Conservation (phyloP, 2,888 invertebrate species). For the Pogonocherus hispidulus region DNA sequence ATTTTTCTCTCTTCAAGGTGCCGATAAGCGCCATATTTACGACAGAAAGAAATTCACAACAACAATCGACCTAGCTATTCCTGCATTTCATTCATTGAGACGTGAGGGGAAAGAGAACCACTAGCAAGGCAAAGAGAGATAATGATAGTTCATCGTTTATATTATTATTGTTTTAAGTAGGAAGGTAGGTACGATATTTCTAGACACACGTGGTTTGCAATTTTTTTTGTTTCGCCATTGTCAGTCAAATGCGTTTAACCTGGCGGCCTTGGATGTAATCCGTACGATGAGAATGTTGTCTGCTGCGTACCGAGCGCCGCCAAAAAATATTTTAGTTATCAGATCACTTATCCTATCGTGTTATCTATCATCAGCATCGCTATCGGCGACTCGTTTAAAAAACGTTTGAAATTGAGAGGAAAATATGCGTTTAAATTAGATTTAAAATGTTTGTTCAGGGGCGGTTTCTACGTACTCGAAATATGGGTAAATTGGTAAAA, state of each 20-base stretch:
- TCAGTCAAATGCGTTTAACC: conserved; percentile 3
- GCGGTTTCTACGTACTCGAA: too few relatives aligned
- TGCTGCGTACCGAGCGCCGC: neutral
- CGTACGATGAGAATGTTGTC: neutral
- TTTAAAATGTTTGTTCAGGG: too few relatives aligned
- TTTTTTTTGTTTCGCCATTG: neutral
- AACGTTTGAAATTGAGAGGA: too few relatives aligned
- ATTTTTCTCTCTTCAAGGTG: neutral
- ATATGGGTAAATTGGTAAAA: too few relatives aligned
- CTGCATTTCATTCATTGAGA: neutral
- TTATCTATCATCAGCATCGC: too few relatives aligned
- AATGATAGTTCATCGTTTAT: neutral
- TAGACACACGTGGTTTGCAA: neutral
- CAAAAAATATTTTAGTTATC: too few relatives aligned
- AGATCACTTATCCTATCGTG: too few relatives aligned
- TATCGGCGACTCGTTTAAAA: too few relatives aligned
- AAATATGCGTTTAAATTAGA: too few relatives aligned
- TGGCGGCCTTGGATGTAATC: conserved; percentile 2
- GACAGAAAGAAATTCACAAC: neutral
- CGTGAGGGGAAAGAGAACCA: neutral
- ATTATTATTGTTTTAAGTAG: too few relatives aligned
- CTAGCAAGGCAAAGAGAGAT: neutral
- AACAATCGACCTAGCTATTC: neutral
- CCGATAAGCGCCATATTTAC: neutral
- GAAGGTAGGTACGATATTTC: neutral